Percentiles rank a stretch among this genome's conserved stretches.
Conservation (phyloP, 2,797 vertebrate genomes). For the Rachycentron canadum region DNA sequence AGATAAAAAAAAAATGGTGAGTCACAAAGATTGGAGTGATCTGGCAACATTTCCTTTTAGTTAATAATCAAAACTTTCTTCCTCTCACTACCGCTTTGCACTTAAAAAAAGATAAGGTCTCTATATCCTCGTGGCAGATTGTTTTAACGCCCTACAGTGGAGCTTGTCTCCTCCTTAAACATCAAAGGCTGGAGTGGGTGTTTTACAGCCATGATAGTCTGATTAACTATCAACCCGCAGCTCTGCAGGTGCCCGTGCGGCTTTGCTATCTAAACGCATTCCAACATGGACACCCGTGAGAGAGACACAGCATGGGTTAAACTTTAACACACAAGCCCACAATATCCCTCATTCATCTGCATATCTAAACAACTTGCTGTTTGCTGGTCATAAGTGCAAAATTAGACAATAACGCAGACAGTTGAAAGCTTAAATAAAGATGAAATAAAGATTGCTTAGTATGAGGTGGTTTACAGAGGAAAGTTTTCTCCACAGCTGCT, state of each 20-base stretch:
- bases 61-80: constrained; percentile 60
- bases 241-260: constrained; percentile 55
- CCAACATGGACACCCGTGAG: constrained; percentile 60
- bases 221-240: constrained; percentile 74
- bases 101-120: constrained; percentile 45
- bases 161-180: constrained; percentile 46
- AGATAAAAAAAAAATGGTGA: background rate
- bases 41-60: constrained; percentile 19
- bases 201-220: constrained; percentile 67
- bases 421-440: background rate
- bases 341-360: constrained; percentile 49
- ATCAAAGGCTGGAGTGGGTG: constrained; percentile 66
- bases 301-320: constrained; percentile 68
- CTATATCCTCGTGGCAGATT: constrained; percentile 41
- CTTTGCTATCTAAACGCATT: constrained; percentile 63
- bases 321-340: constrained; percentile 70
- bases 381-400: background rate
- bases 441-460: background rate
- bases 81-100: constrained; percentile 25
- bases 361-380: constrained; percentile 30
- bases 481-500: constrained; percentile 24
- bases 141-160: constrained; percentile 53
- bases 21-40: constrained; percentile 2
- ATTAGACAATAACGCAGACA: background rate
- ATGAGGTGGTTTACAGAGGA: background rate